phyloP scores from a whole-genome alignment of 2,113 vertebrate species.

The Penelope pileata region DNA sequence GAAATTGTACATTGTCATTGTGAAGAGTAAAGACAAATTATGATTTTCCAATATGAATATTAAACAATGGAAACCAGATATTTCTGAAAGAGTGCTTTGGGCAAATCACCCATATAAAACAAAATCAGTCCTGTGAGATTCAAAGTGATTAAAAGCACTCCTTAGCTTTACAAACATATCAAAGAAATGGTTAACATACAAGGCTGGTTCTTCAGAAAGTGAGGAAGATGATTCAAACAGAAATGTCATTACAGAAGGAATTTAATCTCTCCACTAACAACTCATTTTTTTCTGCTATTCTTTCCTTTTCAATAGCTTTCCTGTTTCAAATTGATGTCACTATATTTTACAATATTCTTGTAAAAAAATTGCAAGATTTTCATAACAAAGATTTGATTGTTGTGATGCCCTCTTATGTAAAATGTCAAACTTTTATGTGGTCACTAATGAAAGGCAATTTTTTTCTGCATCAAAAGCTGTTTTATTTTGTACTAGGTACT shows the following conservation, averaged over 20 bases:
- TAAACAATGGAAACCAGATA: not conserved
- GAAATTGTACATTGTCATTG: not conserved
- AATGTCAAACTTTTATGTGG: not conserved
- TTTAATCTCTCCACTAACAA: not conserved
- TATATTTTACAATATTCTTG: fast-evolving
- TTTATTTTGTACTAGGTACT: not conserved
- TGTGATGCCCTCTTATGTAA: not conserved
- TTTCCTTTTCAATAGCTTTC: not conserved
- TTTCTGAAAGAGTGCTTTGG: not conserved
- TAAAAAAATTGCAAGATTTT: not conserved
- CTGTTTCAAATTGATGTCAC: not conserved
- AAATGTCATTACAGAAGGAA: not conserved
- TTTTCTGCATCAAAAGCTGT: not conserved
- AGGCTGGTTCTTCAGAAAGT: not conserved
- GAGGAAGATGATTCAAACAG: not conserved
- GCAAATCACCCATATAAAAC: not conserved
- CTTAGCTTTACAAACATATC: not conserved
- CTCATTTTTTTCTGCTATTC: not conserved
- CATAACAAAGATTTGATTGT: not conserved
- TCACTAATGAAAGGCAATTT: not conserved
- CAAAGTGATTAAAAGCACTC: not conserved
- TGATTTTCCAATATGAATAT: constrained; percentile 3
- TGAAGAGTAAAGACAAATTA: constrained; percentile 22
- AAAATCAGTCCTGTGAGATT: not conserved
- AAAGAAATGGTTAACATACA: not conserved